These are phyloP conservation scores for Zalophus californianus DNA, from an alignment of 2,797 vertebrate genomes.

Conservation along the genomic window DNA sequence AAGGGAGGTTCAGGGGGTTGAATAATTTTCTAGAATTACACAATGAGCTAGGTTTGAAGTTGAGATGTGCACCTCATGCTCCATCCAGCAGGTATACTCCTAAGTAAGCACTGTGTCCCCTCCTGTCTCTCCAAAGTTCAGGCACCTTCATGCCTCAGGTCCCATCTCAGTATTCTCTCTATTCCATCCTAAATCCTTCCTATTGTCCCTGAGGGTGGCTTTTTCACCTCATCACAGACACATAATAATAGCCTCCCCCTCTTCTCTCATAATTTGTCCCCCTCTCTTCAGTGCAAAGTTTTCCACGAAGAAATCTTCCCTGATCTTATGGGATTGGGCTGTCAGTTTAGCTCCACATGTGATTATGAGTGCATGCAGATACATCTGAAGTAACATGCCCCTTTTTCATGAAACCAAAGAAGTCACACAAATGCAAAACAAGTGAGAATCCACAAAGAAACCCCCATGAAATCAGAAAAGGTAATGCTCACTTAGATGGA, in stretches of 20 bases:
- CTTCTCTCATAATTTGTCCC: not conserved
- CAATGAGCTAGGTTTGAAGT: not conserved
- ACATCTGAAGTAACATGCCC: not conserved
- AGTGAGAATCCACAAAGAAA: not conserved
- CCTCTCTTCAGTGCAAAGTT: not conserved
- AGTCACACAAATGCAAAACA: not conserved
- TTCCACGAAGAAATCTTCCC: not conserved
- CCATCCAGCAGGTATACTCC: not conserved
- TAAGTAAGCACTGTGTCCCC: not conserved
- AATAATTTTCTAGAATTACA: not conserved
- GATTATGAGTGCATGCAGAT: not conserved
- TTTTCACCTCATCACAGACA: not conserved
- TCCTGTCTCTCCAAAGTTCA: not conserved
- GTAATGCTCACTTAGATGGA: not conserved
- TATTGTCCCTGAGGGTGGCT: not conserved
- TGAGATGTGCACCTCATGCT: not conserved
- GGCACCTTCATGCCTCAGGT: too few species aligned
- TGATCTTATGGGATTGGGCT: not conserved
- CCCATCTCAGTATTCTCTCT: not conserved
- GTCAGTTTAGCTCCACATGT: not conserved
- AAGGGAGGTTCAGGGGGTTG: not conserved
- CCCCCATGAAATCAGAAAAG: not conserved
- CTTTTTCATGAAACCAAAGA: not conserved
- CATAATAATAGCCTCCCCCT: not conserved
- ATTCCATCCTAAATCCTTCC: not conserved